phyloP scores from a whole-genome alignment of 64 coral and sea anemone species.

The Dendronephthya gigantea region DNA sequence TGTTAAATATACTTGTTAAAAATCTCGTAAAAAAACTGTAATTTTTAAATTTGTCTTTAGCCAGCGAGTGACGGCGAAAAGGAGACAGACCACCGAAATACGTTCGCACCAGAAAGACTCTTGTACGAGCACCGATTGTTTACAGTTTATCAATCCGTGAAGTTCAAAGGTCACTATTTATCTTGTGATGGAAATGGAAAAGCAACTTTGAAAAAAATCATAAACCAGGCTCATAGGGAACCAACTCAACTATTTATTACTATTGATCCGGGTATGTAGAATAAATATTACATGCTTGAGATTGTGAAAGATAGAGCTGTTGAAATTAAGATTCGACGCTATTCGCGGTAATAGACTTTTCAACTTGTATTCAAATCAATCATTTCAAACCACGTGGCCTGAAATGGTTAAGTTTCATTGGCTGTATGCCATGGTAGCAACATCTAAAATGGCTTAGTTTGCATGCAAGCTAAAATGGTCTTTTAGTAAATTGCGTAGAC shows the following conservation, averaged over 20 bases:
- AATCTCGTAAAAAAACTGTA: not conserved
- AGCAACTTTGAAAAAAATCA: not conserved
- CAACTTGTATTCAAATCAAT: too few relatives aligned
- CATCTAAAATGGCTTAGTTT: too few relatives aligned
- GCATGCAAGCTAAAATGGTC: too few relatives aligned
- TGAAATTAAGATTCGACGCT: too few relatives aligned
- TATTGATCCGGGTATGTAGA: not conserved
- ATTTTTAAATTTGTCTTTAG: not conserved
- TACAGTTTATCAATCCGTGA: slow-evolving; percentile 3
- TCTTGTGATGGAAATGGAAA: slow-evolving; percentile 5
- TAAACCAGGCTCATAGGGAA: not conserved
- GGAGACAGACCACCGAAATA: not conserved
- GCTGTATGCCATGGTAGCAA: too few relatives aligned
- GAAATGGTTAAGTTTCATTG: too few relatives aligned
- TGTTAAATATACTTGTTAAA: too few relatives aligned
- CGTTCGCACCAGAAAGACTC: not conserved
- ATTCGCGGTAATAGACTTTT: too few relatives aligned
- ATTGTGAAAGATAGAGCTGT: too few relatives aligned
- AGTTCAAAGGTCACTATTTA: not conserved
- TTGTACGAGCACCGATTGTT: not conserved
- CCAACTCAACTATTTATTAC: not conserved
- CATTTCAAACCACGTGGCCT: too few relatives aligned
- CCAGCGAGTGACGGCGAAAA: not conserved
- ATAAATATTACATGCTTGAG: not conserved
- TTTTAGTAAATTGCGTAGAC: too few relatives aligned